These are phyloP conservation scores for Rhyacophila brunnea DNA, from an alignment of 1,140 invertebrate genomes.

Conservation along the genomic window DNA sequence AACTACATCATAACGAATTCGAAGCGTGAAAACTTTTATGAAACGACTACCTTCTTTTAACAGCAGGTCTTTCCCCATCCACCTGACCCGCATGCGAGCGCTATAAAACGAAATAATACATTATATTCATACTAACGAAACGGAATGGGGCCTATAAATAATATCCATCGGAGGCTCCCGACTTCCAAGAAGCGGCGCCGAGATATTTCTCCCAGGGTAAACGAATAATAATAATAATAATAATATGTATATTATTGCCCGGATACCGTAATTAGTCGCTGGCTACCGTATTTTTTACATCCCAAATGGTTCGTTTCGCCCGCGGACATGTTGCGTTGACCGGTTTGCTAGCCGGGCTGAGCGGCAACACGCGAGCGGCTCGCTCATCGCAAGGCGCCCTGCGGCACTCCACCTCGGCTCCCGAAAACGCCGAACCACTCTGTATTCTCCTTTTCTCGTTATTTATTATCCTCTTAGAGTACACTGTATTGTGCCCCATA, in stretches of 20 bases:
- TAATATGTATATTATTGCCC: slow-evolving; percentile 19
- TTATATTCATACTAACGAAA: background rate
- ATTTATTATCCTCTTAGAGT: no score
- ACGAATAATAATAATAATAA: slow-evolving; percentile 27
- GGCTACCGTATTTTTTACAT: slow-evolving; percentile 26
- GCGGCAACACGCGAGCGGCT: slow-evolving; percentile 19
- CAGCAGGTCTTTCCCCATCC: background rate
- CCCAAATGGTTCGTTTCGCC: slow-evolving; percentile 17
- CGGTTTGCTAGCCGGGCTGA: slow-evolving; percentile 1
- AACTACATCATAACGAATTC: slow-evolving; percentile 12
- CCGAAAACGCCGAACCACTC: background rate
- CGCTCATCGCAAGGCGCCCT: background rate
- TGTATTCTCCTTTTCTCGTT: no score
- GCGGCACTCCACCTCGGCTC: background rate
- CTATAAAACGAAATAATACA: background rate
- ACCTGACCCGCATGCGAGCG: background rate
- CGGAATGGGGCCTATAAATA: no score
- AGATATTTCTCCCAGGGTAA: slow-evolving; percentile 22
- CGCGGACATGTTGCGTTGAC: background rate
- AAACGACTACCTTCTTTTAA: slow-evolving; percentile 21
- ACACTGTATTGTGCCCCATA: no score
- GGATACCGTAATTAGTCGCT: slow-evolving; percentile 29
- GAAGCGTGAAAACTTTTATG: slow-evolving; percentile 7
- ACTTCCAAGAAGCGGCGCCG: slow-evolving; percentile 2
- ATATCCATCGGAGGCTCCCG: slow-evolving; percentile 4